These are phyloP conservation scores for Mechanitis mazaeus DNA, from an alignment of 2,888 invertebrate species.

Conservation along the genomic window DNA sequence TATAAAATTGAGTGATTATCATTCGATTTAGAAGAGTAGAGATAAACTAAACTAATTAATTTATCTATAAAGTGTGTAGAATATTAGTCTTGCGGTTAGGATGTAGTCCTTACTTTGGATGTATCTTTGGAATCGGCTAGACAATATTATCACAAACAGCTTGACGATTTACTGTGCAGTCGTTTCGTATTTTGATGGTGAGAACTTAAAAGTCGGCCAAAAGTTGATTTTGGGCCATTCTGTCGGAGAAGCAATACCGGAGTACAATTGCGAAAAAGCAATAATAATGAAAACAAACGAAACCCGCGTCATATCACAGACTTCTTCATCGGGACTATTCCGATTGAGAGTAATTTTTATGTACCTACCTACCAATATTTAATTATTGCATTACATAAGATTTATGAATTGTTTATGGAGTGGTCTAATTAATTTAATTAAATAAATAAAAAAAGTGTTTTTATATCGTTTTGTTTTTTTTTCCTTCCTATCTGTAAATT, in stretches of 20 bases:
- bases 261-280: constrained; percentile 29
- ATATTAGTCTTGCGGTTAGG: constrained; percentile 4
- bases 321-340: not conserved
- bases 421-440: constrained; percentile 48
- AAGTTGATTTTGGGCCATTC: not conserved
- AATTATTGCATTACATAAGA: constrained; percentile 55
- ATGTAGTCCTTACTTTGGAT: not conserved
- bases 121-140: not conserved
- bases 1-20: not conserved
- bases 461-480: constrained; percentile 34
- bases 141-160: too few relatives aligned
- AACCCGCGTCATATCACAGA: constrained; percentile 50
- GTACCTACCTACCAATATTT: constrained; percentile 42
- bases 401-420: constrained; percentile 61
- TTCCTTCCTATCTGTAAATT: not conserved
- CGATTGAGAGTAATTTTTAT: constrained; percentile 8
- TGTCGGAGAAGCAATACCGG: constrained; percentile 49
- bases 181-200: constrained; percentile 40
- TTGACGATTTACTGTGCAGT: not conserved
- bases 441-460: constrained; percentile 41
- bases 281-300: constrained; percentile 39
- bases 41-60: not conserved
- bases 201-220: constrained; percentile 34
- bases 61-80: constrained; percentile 3
- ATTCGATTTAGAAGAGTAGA: constrained; percentile 5